Conservation (phyloP, 2,888 invertebrate species). For the Erpobdella octoculata region DNA sequence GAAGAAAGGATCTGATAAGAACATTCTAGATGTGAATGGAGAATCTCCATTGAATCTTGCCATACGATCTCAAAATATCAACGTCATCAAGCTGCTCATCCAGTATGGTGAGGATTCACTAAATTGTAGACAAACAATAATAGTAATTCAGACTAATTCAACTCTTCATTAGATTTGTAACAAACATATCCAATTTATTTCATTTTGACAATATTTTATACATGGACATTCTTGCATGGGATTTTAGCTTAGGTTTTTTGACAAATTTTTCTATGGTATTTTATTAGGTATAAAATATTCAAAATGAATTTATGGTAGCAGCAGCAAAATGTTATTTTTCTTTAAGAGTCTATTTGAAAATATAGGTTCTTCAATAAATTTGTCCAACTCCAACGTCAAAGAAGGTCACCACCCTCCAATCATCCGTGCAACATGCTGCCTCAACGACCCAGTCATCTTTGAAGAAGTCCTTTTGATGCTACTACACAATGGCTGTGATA, state of each 20-base stretch:
- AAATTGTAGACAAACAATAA: no score
- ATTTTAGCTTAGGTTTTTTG: no score
- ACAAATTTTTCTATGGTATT: no score
- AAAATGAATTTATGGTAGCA: neutral
- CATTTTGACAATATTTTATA: no score
- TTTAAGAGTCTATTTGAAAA: neutral
- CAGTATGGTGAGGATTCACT: constrained; percentile 6
- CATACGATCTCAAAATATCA: neutral
- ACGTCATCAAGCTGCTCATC: neutral
- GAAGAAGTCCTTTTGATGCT: neutral
- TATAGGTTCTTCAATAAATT: neutral
- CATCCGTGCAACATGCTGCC: neutral
- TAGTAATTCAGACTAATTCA: no score
- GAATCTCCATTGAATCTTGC: constrained; percentile 1
- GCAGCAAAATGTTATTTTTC: neutral
- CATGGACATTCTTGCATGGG: no score
- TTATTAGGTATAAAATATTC: no score
- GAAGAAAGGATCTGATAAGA: neutral
- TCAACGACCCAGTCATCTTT: neutral
- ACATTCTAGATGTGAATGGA: neutral
- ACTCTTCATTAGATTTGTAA: no score
- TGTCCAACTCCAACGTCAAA: neutral
- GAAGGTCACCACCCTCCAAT: neutral
- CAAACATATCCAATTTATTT: no score
- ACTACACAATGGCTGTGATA: neutral